Conservation (phyloP, 2,797 vertebrate genomes). For the Helostoma temminkii region DNA sequence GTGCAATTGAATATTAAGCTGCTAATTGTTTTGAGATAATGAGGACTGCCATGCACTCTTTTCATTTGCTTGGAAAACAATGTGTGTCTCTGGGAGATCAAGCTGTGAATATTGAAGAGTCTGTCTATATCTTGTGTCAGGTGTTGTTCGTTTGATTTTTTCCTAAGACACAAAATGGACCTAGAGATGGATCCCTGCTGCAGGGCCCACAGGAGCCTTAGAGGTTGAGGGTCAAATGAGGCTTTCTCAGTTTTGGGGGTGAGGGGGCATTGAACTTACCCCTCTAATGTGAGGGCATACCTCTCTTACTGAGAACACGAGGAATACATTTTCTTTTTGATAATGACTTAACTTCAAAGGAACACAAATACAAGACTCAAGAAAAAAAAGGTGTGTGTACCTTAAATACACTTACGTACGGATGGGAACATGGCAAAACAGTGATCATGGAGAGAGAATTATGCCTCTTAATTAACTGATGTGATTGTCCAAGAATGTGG, state of each 20-base stretch:
- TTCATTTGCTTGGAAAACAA: slow-evolving; percentile 75
- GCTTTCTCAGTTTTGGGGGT: slow-evolving; percentile 71
- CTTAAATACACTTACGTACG: slow-evolving; percentile 59
- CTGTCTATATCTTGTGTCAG: slow-evolving; percentile 82
- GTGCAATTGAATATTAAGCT: slow-evolving; percentile 75
- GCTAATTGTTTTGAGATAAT: slow-evolving; percentile 69
- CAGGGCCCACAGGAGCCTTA: slow-evolving; percentile 69
- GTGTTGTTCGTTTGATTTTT: slow-evolving; percentile 80
- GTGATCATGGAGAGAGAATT: slow-evolving; percentile 58
- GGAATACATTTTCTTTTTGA: slow-evolving; percentile 55
- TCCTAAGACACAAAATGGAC: slow-evolving; percentile 79
- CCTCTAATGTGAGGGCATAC: slow-evolving; percentile 46
- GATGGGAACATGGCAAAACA: slow-evolving; percentile 56
- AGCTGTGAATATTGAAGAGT: slow-evolving; percentile 81
- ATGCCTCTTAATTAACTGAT: slow-evolving; percentile 60
- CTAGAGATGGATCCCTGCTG: slow-evolving; percentile 68
- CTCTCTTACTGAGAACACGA: slow-evolving; percentile 65
- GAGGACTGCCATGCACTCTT: slow-evolving; percentile 60
- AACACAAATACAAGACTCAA: slow-evolving; percentile 53
- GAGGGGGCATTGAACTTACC: slow-evolving; percentile 71
- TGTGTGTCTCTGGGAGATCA: slow-evolving; percentile 68
- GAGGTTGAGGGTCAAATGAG: slow-evolving; percentile 69
- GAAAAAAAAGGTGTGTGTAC: slow-evolving; percentile 44
- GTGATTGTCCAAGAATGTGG: slow-evolving; percentile 56
- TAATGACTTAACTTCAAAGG: slow-evolving; percentile 41